phyloP scores from a whole-genome alignment of 64 coral and sea anemone species.

The Porites lutea region DNA sequence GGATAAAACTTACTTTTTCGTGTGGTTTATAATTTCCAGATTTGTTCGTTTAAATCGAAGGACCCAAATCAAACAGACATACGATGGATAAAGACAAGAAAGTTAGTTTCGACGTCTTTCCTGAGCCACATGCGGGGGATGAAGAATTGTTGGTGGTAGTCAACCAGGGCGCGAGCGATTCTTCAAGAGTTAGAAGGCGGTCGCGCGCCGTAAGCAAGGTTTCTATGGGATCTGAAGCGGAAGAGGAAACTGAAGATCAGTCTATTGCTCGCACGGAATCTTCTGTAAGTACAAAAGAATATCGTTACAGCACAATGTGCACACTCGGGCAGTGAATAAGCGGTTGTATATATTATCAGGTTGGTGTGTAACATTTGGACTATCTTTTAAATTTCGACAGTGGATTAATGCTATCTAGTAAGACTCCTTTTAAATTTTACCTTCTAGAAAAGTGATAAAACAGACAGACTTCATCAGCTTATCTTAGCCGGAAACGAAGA shows the following conservation, averaged over 20 bases:
- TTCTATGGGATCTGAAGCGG: background rate
- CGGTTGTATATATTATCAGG: no score
- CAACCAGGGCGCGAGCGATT: background rate
- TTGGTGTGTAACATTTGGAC: no score
- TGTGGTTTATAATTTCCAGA: no score
- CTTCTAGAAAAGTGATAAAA: background rate
- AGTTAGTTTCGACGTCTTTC: background rate
- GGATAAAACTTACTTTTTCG: no score
- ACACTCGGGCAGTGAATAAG: no score
- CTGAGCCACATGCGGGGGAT: background rate
- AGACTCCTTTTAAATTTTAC: background rate
- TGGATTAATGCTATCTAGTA: no score
- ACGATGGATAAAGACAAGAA: background rate
- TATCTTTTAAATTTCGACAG: no score
- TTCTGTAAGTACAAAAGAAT: background rate
- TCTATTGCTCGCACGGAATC: background rate
- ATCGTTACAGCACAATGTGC: no score
- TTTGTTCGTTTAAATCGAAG: background rate
- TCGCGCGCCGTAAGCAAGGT: constrained; percentile 4
- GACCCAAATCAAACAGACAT: background rate
- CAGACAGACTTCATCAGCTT: constrained; percentile 21
- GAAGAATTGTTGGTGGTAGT: background rate
- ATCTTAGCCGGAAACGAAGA: constrained; percentile 23
- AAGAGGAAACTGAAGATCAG: background rate
- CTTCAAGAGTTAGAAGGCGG: background rate